phyloP scores from a whole-genome alignment of 1,140 invertebrate genomes.

The Sogatella furcifera region DNA sequence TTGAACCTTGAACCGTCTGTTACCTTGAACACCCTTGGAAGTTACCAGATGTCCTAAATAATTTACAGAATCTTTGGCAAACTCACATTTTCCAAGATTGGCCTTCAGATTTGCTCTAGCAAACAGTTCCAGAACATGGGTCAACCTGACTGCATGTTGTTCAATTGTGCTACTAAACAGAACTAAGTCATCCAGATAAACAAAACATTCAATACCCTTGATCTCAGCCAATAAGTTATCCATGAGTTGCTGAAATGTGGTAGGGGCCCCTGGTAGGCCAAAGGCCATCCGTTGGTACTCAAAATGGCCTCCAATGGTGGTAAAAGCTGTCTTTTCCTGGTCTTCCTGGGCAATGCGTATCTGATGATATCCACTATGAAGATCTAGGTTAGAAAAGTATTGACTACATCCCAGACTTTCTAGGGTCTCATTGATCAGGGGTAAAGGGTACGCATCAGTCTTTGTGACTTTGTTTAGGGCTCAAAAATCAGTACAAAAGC shows the following conservation, averaged over 20 bases:
- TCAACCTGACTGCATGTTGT: constrained; percentile 28
- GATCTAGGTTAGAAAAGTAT: constrained; percentile 22
- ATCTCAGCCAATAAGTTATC: constrained; percentile 28
- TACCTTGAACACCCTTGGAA: too few species aligned
- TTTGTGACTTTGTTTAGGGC: constrained; percentile 21
- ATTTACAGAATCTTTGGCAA: too few species aligned
- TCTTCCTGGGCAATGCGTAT: constrained; percentile 14
- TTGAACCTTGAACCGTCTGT: too few species aligned
- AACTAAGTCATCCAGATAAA: constrained; percentile 36
- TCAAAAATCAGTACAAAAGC: constrained; percentile 20
- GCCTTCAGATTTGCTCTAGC: too few species aligned
- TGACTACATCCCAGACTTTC: constrained; percentile 28
- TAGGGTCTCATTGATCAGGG: constrained; percentile 36
- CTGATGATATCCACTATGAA: constrained; percentile 29
- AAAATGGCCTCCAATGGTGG: constrained; percentile 14
- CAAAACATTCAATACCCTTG: too few species aligned
- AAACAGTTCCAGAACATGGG: too few species aligned
- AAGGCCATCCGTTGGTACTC: constrained; percentile 20
- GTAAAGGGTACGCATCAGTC: constrained; percentile 34
- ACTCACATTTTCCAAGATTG: too few species aligned
- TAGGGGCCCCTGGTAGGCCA: constrained; percentile 17
- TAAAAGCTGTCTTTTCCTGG: constrained; percentile 22
- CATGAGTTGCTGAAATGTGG: constrained; percentile 24
- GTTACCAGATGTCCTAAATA: too few species aligned
- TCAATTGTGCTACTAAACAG: constrained; percentile 29